A percentile compares a stretch with the other conserved stretches of the same genome.
Evolutionary conservation across 2,113 vertebrate species (phyloP).

Genomic region (Coryphaenoides rupestris): DNA sequence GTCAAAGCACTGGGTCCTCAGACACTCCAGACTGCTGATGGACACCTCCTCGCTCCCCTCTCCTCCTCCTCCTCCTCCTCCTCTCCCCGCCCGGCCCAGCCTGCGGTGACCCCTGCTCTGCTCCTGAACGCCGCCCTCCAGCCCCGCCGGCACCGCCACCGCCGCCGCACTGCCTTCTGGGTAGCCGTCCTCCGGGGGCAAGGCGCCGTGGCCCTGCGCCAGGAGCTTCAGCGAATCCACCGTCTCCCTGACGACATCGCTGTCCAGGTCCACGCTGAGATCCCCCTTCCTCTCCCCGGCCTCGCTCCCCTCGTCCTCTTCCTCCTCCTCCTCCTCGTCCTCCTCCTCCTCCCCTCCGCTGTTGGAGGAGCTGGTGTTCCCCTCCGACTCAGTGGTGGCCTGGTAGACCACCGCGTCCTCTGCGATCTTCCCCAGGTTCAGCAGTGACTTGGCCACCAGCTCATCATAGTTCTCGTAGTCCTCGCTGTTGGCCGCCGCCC

Average conservation of each 20-base stretch:
- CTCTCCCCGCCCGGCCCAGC: background rate
- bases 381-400: slow-evolving; percentile 95
- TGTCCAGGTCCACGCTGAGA: slow-evolving; percentile 94
- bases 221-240: slow-evolving; percentile 97
- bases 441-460: slow-evolving; percentile 96
- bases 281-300: slow-evolving; percentile 78
- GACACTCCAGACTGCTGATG: slow-evolving; percentile 95
- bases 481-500: slow-evolving; percentile 48
- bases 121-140: slow-evolving; percentile 44
- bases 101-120: slow-evolving; percentile 71
- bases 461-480: slow-evolving; percentile 99
- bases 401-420: slow-evolving; percentile 94
- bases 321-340: slow-evolving; percentile 54
- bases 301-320: slow-evolving; percentile 65
- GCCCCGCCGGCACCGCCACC: slow-evolving; percentile 23
- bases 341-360: slow-evolving; percentile 91
- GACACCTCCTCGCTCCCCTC: slow-evolving; percentile 91
- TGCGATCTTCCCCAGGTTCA: slow-evolving; percentile 97
- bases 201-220: slow-evolving; percentile 91
- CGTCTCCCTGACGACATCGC: slow-evolving; percentile 94
- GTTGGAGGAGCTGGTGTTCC: slow-evolving; percentile 97
- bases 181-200: slow-evolving; percentile 84
- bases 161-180: slow-evolving; percentile 63
- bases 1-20: slow-evolving; percentile 96
- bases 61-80: slow-evolving; percentile 80